Base-by-base conservation (phyloP, 2,797 vertebrate genomes). In the Danio jaintianensis region DNA sequence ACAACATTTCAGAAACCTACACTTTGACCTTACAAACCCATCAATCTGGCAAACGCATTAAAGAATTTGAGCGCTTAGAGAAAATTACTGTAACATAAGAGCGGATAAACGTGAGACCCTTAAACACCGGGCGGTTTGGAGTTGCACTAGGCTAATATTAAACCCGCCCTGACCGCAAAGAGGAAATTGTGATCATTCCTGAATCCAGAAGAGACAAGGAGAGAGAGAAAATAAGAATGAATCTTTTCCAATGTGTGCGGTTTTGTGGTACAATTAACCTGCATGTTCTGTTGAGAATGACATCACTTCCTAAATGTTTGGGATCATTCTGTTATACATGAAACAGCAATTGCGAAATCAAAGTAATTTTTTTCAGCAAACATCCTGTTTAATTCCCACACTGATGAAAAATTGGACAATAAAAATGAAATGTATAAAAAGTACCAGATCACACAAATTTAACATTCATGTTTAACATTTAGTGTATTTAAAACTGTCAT, bases 111-210 rank as follows among this genome's bases (percentile, higher is more conserved):
- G 15, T n/a, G 68, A 50, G 42, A 50, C 11, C 18, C 22, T 75
- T 45, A 50, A 8, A n/a, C 64, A 4, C 43, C 68, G 62, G 67
- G 75, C 29, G 7, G 72, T 83, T 80, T 85, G 68, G 71, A 85
- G 69, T 69, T 75, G 58, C 56, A 56, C 38, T 80, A 42, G 40
- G 86, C 80, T 89, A 89, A 89, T 90, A 89, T 91, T 91, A 90
- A 91, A 90, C 79, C 48, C 71, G 68, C 63, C 69, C 74, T 78
- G 75, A 86, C 81, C 81, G 18, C 83, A 67, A 81, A 79, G 79
- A 85, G 86, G 88, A 80, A 86, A 90, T 89, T 77, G 85, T 87
- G 87, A 73, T 79, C 89, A 93, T 93, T 93, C 92, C 91, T 90
- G 73, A 82, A 84, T 36, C 40, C 82, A 86, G 84, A 88, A 88